Conservation (phyloP, 2,113 vertebrate genomes). For the Xiphophorus couchianus region DNA sequence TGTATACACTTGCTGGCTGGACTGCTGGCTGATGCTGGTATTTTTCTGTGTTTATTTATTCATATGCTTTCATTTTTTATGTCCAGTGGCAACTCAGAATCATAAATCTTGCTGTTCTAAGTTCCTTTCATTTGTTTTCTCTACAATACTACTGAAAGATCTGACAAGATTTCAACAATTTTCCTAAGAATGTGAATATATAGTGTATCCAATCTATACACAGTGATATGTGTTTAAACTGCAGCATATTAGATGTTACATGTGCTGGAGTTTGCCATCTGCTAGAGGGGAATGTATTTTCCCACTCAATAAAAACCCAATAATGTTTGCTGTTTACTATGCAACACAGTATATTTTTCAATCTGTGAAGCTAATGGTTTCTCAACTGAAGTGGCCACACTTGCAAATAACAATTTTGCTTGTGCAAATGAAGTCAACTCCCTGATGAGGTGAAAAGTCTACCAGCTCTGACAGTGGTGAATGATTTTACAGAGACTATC, state of each 20-base stretch:
- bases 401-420: slow-evolving; percentile 68
- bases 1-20: not conserved
- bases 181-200: not conserved
- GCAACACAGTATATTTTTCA: slow-evolving; percentile 64
- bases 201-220: too few species aligned
- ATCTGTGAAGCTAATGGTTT: slow-evolving; percentile 69
- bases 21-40: not conserved
- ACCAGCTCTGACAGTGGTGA: slow-evolving; percentile 31
- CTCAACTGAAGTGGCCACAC: slow-evolving; percentile 59
- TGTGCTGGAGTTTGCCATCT: slow-evolving; percentile 41
- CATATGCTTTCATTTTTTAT: not conserved
- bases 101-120: not conserved
- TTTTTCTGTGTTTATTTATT: not conserved
- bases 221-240: slow-evolving; percentile 3
- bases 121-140: not conserved
- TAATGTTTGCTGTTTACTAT: slow-evolving; percentile 62
- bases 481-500: slow-evolving; percentile 37
- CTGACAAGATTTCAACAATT: not conserved
- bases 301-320: slow-evolving; percentile 59
- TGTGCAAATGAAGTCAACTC: slow-evolving; percentile 68
- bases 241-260: slow-evolving; percentile 31
- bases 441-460: slow-evolving; percentile 63
- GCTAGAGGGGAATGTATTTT: slow-evolving; percentile 48
- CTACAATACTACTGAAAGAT: not conserved
- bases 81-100: not conserved